phyloP scores from a whole-genome alignment of 2,113 vertebrate genomes.

The Phyllostomus discolor region DNA sequence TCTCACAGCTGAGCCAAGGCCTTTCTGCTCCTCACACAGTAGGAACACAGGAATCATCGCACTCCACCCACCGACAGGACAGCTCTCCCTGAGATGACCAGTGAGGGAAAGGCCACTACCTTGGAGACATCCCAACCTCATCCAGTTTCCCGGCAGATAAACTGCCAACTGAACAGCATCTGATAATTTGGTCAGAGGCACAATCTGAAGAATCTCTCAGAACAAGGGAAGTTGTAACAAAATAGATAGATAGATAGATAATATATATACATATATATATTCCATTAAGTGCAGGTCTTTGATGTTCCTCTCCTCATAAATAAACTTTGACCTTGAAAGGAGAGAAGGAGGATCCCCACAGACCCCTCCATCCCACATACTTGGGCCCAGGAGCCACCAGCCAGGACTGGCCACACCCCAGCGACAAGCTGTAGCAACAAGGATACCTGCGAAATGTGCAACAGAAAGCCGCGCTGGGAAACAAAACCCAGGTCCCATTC shows the following conservation, averaged over 20 bases:
- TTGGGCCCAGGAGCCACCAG: slow-evolving; percentile 22
- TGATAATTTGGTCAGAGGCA: background rate
- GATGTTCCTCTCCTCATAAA: background rate
- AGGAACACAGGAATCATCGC: background rate
- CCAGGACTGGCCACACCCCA: slow-evolving; percentile 37
- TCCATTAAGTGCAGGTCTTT: background rate
- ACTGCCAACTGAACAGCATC: background rate
- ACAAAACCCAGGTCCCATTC: slow-evolving; percentile 77
- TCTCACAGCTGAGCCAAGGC: background rate
- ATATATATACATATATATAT: background rate
- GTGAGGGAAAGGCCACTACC: no score
- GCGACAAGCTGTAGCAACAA: slow-evolving; percentile 71
- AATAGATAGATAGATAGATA: background rate
- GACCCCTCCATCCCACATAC: background rate
- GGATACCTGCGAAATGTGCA: slow-evolving; percentile 66
- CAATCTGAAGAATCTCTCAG: background rate
- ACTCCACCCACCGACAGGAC: background rate
- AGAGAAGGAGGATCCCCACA: background rate
- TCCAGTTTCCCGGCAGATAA: background rate
- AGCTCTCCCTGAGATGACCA: fast-evolving
- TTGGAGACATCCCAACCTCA: background rate
- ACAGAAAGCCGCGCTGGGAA: slow-evolving; percentile 63
- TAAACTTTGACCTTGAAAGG: slow-evolving; percentile 67
- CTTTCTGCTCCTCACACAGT: background rate
- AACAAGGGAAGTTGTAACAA: background rate